A percentile compares a stretch with the other conserved stretches of the same genome.
phyloP scores from a whole-genome alignment of 2,797 vertebrate species.

The Eremophila alpestris region DNA sequence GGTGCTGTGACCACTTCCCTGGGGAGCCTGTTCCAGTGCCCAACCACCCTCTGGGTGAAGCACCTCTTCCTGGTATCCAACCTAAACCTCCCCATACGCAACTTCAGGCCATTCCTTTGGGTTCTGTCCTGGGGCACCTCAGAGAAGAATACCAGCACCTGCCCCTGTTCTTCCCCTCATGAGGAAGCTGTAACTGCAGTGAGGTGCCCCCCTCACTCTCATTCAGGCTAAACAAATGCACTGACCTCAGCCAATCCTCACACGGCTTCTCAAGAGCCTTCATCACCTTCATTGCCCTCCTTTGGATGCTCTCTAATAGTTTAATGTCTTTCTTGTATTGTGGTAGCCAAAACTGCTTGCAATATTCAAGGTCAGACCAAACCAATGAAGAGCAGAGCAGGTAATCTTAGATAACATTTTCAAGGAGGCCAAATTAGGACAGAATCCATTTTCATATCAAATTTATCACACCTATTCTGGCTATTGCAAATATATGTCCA shows the following conservation, averaged over 20 bases:
- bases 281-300: neutral
- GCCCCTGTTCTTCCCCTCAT: neutral
- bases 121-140: neutral
- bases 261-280: neutral
- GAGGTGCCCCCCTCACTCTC: neutral
- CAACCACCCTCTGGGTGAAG: accelerated
- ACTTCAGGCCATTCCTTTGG: accelerated
- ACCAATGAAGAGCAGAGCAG: neutral
- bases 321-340: neutral
- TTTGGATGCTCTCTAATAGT: neutral
- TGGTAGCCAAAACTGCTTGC: neutral
- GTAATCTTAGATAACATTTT: neutral
- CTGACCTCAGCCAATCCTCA: neutral
- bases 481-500: neutral
- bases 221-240: neutral
- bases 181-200: accelerated
- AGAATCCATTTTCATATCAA: neutral
- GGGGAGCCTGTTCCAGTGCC: too few relatives aligned
- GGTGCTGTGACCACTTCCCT: neutral
- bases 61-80: neutral
- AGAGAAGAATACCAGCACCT: neutral
- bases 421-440: neutral
- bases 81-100: neutral
- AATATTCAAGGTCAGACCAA: neutral
- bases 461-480: neutral